Evolutionary conservation across 2,888 invertebrate genomes (phyloP).

Genomic region (Reticulitermes lucifugus): DNA sequence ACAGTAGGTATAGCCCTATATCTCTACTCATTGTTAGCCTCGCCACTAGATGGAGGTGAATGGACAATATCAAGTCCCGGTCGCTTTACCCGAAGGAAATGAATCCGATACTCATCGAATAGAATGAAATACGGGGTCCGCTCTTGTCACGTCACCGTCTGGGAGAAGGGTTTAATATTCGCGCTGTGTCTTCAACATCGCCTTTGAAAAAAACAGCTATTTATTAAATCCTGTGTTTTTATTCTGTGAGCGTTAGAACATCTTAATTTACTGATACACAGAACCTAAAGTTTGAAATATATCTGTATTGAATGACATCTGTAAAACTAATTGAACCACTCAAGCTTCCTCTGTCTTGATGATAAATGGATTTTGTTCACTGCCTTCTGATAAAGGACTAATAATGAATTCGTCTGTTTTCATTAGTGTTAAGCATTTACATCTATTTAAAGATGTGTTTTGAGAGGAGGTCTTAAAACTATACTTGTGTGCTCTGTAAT

Average conservation of each 20-base stretch:
- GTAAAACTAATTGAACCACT: not conserved
- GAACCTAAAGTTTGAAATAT: not conserved
- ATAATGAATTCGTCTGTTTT: no score
- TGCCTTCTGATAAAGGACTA: not conserved
- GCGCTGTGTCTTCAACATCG: constrained; percentile 14
- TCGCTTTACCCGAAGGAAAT: no score
- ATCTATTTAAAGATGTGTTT: no score
- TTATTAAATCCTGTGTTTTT: constrained; percentile 34
- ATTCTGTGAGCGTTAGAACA: constrained; percentile 20
- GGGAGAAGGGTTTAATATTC: constrained; percentile 22
- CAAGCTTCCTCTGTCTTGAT: not conserved
- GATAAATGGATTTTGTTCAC: not conserved
- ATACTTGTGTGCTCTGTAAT: no score
- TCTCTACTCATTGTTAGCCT: no score
- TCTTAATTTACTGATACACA: constrained; percentile 32
- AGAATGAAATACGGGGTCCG: constrained; percentile 11
- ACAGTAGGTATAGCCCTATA: no score
- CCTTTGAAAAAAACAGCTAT: constrained; percentile 9
- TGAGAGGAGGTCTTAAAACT: no score
- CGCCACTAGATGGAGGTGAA: no score
- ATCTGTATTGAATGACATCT: not conserved
- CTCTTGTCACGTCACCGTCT: constrained; percentile 3
- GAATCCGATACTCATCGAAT: no score
- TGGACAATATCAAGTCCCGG: no score
- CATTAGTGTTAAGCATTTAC: no score